Base-by-base conservation (phyloP, 2,888 invertebrate genomes). In the Drosophila kambysellisi region DNA sequence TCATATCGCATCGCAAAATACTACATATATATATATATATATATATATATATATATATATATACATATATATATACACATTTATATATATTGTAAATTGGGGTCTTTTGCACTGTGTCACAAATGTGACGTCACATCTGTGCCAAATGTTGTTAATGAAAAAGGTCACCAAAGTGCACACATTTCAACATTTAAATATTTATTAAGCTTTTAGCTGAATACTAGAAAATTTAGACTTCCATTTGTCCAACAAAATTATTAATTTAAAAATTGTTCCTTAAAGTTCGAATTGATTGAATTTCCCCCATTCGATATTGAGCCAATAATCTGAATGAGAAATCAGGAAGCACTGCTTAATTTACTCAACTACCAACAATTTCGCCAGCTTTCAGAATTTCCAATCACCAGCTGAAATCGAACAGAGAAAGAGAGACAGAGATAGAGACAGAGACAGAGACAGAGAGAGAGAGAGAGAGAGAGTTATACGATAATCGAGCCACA, bases 91-190 rank as follows among this genome's bases (percentile, higher is more conserved):
- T 37, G 20, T 64, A 15, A 46, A 15, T 46, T 46, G 20, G 9
- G 53, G 32, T 56, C 17, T 25, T 11, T 52, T 11, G 43, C 33
- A 61, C 61, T 74, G 61, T 74, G 61, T 64, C 53, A 74, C 66
- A 61, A 15, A 25, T 72, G 67, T 72, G 76, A 76, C 67, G 72
- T 64, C 67, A 71, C 59, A 56, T 15, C 9, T 30, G 8, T 5
- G 48, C 32, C 35, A 37, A 50, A 33, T 12, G 54, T 25, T 20
- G 15, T 12, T 39, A 56, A 39, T 56, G n/a, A 12, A 30, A 54
- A 54, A 39, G 37, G 41, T 57, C 56, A 57, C 56, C 0, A 30
- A 56, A 56, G 37, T 37, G 54, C 54, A 37, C 8, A 9, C 35
- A 37, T 25, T 54, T 39, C 12, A 1, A 4, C 39, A 39, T 56